Conservation (phyloP, 2,888 invertebrate species). For the Plebejus melissa region DNA sequence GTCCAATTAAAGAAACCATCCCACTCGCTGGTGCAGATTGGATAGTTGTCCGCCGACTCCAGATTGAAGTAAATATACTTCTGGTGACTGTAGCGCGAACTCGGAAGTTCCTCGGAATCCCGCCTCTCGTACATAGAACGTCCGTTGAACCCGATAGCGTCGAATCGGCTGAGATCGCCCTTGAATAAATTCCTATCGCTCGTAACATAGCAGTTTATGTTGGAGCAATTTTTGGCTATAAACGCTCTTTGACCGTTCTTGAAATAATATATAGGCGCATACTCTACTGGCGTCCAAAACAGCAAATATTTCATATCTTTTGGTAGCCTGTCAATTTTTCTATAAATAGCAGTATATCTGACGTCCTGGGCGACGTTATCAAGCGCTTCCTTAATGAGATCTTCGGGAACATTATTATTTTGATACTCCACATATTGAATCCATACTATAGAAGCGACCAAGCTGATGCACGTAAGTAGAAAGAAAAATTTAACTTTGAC, state of each 20-base stretch:
- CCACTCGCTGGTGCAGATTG: slow-evolving; percentile 50
- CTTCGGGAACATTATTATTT: slow-evolving; percentile 40
- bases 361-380: slow-evolving; percentile 53
- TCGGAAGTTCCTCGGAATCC: slow-evolving; percentile 44
- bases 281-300: slow-evolving; percentile 54
- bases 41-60: slow-evolving; percentile 64
- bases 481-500: slow-evolving; percentile 48
- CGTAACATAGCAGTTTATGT: slow-evolving; percentile 60
- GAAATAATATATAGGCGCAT: slow-evolving; percentile 53
- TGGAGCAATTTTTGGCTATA: slow-evolving; percentile 56
- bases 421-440: slow-evolving; percentile 44
- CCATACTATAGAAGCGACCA: slow-evolving; percentile 49
- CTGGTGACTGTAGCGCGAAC: slow-evolving; percentile 49
- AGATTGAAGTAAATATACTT: slow-evolving; percentile 63
- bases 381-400: slow-evolving; percentile 51
- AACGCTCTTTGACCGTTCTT: slow-evolving; percentile 55
- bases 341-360: slow-evolving; percentile 56
- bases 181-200: slow-evolving; percentile 47
- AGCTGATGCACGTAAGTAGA: slow-evolving; percentile 47
- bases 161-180: slow-evolving; percentile 51
- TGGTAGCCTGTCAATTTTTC: slow-evolving; percentile 48
- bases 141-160: slow-evolving; percentile 63
- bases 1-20: slow-evolving; percentile 71
- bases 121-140: slow-evolving; percentile 43
- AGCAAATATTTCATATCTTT: slow-evolving; percentile 58